Percentiles rank a stretch among this genome's conserved stretches.
Conservation (phyloP, 2,797 vertebrate species). For the Threskiornis aethiopicus region DNA sequence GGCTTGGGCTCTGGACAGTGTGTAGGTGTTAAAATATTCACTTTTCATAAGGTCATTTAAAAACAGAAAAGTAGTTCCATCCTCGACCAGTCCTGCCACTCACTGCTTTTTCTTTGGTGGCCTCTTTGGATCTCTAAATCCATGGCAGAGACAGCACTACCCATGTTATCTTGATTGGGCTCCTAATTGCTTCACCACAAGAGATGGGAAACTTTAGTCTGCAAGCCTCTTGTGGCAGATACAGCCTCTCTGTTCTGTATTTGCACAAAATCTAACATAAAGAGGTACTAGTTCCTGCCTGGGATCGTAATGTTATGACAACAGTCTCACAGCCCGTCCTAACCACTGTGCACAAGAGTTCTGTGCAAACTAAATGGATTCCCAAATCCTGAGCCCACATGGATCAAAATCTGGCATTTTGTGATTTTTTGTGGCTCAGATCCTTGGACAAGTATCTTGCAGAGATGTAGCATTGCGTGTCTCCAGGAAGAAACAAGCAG, state of each 20-base stretch:
- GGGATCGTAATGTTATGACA: not conserved
- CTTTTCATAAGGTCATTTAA: not conserved
- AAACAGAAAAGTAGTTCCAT: not conserved
- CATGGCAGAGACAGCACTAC: not conserved
- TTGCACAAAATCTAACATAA: not conserved
- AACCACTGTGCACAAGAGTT: not conserved
- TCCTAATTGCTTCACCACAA: not conserved
- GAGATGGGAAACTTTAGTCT: not conserved
- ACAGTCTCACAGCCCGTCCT: not conserved
- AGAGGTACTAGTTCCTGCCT: not conserved
- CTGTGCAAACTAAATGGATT: not conserved
- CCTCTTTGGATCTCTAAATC: not conserved
- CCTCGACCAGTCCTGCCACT: not conserved
- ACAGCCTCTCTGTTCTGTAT: not conserved
- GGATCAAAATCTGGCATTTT: not conserved
- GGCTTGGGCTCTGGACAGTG: not conserved
- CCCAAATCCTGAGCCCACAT: not conserved
- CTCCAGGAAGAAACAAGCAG: not conserved
- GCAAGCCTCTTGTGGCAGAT: not conserved
- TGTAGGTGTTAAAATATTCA: not conserved
- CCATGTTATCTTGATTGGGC: not conserved
- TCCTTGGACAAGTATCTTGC: not conserved
- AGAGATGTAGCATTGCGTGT: not conserved
- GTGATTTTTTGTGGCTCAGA: not conserved
- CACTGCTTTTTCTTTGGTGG: not conserved